These are phyloP conservation scores for Netelia melanura DNA, from an alignment of 2,888 invertebrate species.

Conservation along the genomic window DNA sequence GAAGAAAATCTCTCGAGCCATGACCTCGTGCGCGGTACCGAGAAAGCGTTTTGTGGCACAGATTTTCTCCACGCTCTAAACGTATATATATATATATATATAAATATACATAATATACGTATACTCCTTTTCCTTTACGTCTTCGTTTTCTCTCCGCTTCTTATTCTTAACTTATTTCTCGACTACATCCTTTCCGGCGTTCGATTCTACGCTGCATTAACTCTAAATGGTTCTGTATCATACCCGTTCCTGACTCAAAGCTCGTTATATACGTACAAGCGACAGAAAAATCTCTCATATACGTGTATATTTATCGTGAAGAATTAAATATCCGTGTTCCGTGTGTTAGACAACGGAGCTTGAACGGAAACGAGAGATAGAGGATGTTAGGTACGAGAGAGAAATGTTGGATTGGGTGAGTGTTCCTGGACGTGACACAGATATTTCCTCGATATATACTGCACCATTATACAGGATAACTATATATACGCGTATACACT, in stretches of 20 bases:
- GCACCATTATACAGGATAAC: conserved; percentile 11
- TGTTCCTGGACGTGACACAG: conserved; percentile 57
- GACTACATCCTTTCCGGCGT: conserved; percentile 6
- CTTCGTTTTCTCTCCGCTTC: background rate
- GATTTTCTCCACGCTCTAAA: conserved; percentile 39
- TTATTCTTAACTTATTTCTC: conserved; percentile 26
- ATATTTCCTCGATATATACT: conserved; percentile 48
- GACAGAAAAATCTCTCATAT: background rate
- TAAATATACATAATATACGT: background rate
- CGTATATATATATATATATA: background rate
- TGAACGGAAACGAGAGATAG: conserved; percentile 17
- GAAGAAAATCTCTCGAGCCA: conserved; percentile 54
- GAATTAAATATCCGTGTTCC: conserved; percentile 70
- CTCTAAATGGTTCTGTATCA: conserved; percentile 31
- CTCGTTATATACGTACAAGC: background rate
- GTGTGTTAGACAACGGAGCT: conserved; percentile 62
- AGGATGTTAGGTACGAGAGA: background rate
- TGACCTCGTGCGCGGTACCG: conserved; percentile 43
- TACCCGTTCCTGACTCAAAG: no score
- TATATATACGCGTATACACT: conserved; percentile 20
- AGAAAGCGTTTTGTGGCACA: conserved; percentile 47
- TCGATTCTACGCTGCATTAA: conserved; percentile 55
- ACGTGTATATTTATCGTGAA: conserved; percentile 36
- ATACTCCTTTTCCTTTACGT: background rate
- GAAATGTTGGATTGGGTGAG: conserved; percentile 39